phyloP scores from a whole-genome alignment of 2,888 invertebrate species.

The Caenorhabditis angaria region DNA sequence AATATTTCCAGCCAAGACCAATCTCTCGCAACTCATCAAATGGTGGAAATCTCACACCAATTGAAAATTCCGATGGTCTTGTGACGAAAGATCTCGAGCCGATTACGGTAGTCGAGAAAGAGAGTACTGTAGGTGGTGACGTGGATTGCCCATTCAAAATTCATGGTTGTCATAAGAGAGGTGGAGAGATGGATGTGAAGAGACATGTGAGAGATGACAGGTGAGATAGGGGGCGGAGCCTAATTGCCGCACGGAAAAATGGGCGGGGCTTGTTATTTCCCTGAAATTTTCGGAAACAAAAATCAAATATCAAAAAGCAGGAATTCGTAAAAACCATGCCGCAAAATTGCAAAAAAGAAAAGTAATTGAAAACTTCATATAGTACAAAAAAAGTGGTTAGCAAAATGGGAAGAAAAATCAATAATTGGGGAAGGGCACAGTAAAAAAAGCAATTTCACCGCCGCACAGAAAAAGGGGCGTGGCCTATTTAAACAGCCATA shows the following conservation, averaged over 20 bases:
- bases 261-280: not conserved
- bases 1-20: too few relatives aligned
- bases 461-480: too few relatives aligned
- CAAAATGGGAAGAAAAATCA: not conserved
- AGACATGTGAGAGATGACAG: conserved; percentile 38
- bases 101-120: not conserved
- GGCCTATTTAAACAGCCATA: conserved; percentile 81
- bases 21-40: not conserved
- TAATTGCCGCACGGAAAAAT: not conserved
- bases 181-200: conserved; percentile 29
- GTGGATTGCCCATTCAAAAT: conserved; percentile 36
- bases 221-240: conserved; percentile 6
- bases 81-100: not conserved
- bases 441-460: too few relatives aligned
- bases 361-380: not conserved
- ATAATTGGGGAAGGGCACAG: not conserved
- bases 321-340: not conserved
- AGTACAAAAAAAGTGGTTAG: not conserved
- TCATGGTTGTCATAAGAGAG: conserved; percentile 41
- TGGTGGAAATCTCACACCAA: not conserved
- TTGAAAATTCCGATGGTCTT: not conserved
- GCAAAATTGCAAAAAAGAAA: not conserved
- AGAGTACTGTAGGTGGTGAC: not conserved
- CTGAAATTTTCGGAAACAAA: too few relatives aligned
- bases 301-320: not conserved